Evolutionary conservation across 2,888 invertebrate species (phyloP), one percentile per base, ranked within the genome.

Genomic region (Scaptodrosophila latifasciaeformis): DNA sequence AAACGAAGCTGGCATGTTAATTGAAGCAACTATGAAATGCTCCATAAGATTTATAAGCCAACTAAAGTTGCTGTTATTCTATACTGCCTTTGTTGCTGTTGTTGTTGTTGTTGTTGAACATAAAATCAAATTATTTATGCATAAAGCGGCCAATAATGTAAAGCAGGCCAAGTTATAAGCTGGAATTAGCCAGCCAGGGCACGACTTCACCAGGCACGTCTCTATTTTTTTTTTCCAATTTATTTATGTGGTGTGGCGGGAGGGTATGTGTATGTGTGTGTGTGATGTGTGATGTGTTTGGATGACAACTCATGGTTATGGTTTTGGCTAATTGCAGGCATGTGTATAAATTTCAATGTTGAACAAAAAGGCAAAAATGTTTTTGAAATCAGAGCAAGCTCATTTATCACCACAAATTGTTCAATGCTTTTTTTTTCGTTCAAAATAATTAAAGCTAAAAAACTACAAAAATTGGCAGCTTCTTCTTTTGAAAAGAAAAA

Each of bases 361-460:
- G 62, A 30, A 44, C 10, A 30, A 31, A 31, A 3, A 31, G 12
- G 12, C 10, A 18, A 44, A 44, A 44, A 65, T 68, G 71, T 68
- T 70, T 63, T 71, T 68, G 66, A 75, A 72, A 72, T 68, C 76
- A 64, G 76, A 72, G 76, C 77, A 65, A 54, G 55, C 67, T 72
- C 79, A 75, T 75, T 75, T 79, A 79, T 79, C 77, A 72, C 47
- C 53, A 37, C 43, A 56, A 54, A 40, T 19, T 34, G 34, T 13
- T 40, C 52, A 51, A 60, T n/a, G n/a, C n/a, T n/a, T n/a, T n/a
- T n/a, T n/a, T n/a, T n/a, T n/a, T n/a, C n/a, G n/a, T n/a, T n/a
- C n/a, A n/a, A n/a, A n/a, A n/a, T n/a, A n/a, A n/a, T n/a, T n/a
- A n/a, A 10, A 21, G n/a, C 19, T 5, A 29, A 21, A 12, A 24